A percentile compares a stretch with the other conserved stretches of the same genome.
phyloP scores from a whole-genome alignment of 2,797 vertebrate genomes.

The Esox lucius region DNA sequence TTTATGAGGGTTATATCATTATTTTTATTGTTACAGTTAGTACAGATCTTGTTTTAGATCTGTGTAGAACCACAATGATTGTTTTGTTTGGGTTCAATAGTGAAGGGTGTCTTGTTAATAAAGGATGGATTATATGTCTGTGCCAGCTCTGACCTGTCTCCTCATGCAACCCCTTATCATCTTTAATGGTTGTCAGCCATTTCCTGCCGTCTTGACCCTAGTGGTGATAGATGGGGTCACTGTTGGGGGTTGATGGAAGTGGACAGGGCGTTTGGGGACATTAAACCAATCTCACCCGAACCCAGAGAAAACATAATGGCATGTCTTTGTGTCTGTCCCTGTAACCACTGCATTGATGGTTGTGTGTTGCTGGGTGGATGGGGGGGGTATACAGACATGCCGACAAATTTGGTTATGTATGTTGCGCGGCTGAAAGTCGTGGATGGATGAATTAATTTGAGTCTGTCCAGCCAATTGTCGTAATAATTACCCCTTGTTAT shows the following conservation, averaged over 20 bases:
- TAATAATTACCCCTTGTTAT: too few relatives aligned
- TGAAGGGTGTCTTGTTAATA: background rate
- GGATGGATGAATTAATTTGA: too few relatives aligned
- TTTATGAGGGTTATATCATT: too few relatives aligned
- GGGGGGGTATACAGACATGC: too few relatives aligned
- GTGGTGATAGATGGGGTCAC: background rate
- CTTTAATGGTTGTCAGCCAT: constrained; percentile 1
- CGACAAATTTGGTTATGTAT: too few relatives aligned
- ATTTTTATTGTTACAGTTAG: background rate
- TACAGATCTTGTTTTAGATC: background rate
- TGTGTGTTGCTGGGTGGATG: background rate
- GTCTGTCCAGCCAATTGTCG: too few relatives aligned
- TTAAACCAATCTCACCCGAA: background rate
- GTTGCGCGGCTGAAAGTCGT: too few relatives aligned
- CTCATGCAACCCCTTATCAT: background rate
- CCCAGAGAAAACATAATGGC: background rate
- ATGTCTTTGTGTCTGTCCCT: background rate
- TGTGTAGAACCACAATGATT: background rate
- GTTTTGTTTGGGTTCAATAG: background rate
- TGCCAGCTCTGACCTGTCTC: background rate
- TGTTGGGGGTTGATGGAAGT: background rate
- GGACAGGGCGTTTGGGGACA: background rate
- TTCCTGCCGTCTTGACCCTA: background rate
- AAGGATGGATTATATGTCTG: background rate
- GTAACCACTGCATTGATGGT: background rate